Base-by-base conservation (phyloP, 1,140 invertebrate genomes). In the Caenorhabditis inopinata region DNA sequence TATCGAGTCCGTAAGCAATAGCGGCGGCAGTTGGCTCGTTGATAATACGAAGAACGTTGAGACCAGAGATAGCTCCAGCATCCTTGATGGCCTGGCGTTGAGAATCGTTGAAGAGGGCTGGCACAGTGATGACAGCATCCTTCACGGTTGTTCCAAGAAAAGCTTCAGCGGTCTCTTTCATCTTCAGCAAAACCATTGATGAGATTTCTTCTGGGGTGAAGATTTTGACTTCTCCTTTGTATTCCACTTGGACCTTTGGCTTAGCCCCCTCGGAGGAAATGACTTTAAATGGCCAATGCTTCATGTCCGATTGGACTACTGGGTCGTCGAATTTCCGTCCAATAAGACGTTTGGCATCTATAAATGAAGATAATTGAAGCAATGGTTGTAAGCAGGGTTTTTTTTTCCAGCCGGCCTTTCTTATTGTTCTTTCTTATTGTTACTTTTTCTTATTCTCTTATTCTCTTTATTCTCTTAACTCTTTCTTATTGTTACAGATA, bases 171-270 rank as follows among this genome's bases (percentile, higher is more conserved):
- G 88, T 91, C 85, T 91, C 90, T 84, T 90, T 91, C 91, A 91
- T 91, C 81, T 91, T 91, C 9, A 83, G 84, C n/a, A 91, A 83
- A 38, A 96, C 94, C 94, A 96, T 94, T 1, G 93, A 94, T 84
- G 93, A 94, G 68, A 96, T 93, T 91, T 95, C 94, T 91, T 95
- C 94, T 48, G 94, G 94, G 91, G 93, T 94, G 92, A 96, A 96
- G 81, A 92, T 93, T 89, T 96, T 96, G 82, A 91, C 91, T 90
- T 96, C 95, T 93, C 85, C 93, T 93, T 93, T 96, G 94, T 94
- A 91, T 58, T 89, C 86, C 6, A 90, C 90, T 75, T 85, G 53
- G 48, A 91, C 77, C 27, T 75, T 85, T 35, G 86, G 85, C 62
- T 86, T 86, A 12, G 81, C 74, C 18, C 77, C 74, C 12, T 85